Conservation (phyloP, 2,888 invertebrate genomes). For the Drosophila paranaensis region DNA sequence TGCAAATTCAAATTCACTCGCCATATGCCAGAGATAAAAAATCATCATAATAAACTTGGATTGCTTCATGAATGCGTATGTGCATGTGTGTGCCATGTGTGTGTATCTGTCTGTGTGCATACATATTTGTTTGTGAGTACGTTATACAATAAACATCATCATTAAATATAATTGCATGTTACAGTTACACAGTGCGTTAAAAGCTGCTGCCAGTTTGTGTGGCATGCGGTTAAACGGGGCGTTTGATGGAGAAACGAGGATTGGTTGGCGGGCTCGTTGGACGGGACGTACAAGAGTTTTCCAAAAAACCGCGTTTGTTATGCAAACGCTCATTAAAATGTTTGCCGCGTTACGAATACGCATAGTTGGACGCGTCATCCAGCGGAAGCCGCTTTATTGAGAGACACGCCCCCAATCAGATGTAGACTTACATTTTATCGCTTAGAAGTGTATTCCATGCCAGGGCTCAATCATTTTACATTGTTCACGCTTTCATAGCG, state of each 20-base stretch:
- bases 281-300: conserved; percentile 21
- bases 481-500: conserved; percentile 13
- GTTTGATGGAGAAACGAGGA: conserved; percentile 4
- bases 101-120: background rate
- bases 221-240: conserved; percentile 28
- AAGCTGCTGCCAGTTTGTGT: conserved; percentile 41
- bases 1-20: conserved; percentile 55
- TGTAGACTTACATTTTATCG: conserved; percentile 18
- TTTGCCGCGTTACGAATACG: conserved; percentile 68
- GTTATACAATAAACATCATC: conserved; percentile 74
- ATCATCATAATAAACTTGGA: conserved; percentile 59
- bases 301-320: conserved; percentile 72
- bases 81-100: background rate
- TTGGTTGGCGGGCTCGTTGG: background rate
- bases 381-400: conserved; percentile 17
- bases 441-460: conserved; percentile 5
- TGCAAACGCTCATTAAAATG: conserved; percentile 78
- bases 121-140: conserved; percentile 40
- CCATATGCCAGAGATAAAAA: conserved; percentile 51
- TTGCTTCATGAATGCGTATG: conserved; percentile 5
- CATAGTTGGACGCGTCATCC: conserved; percentile 51
- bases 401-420: conserved; percentile 5
- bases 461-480: conserved; percentile 1
- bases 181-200: conserved; percentile 68
- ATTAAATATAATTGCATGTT: conserved; percentile 78